Conservation (phyloP, 2,113 vertebrate genomes). For the Ammodytes marinus region DNA sequence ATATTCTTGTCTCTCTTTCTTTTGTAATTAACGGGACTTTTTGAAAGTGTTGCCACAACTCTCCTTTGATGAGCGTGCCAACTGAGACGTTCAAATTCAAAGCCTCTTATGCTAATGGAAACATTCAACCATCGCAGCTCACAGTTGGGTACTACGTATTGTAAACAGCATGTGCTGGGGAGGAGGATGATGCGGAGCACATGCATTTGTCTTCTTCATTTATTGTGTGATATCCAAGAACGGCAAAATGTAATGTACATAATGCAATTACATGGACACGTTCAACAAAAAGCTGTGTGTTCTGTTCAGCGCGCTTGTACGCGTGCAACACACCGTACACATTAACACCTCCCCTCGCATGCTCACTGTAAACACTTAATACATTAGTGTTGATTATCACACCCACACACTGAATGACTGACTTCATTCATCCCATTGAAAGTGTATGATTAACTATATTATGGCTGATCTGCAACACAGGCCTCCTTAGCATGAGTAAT, state of each 20-base stretch:
- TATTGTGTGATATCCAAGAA: slow-evolving; percentile 66
- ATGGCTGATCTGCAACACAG: slow-evolving; percentile 66
- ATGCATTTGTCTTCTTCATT: slow-evolving; percentile 46
- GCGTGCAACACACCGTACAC: slow-evolving; percentile 22
- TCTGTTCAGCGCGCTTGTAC: slow-evolving; percentile 12
- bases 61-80: slow-evolving; percentile 59
- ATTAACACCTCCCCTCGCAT: slow-evolving; percentile 37
- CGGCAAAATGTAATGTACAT: slow-evolving; percentile 44
- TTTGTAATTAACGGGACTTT: slow-evolving; percentile 45
- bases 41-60: slow-evolving; percentile 18
- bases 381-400: slow-evolving; percentile 74
- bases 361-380: slow-evolving; percentile 57
- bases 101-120: slow-evolving; percentile 64
- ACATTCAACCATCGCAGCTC: slow-evolving; percentile 39
- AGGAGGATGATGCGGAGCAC: slow-evolving; percentile 36
- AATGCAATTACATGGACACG: slow-evolving; percentile 71
- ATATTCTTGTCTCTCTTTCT: neutral
- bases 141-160: slow-evolving; percentile 43
- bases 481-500: slow-evolving; percentile 77
- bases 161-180: slow-evolving; percentile 53
- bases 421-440: slow-evolving; percentile 67
- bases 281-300: slow-evolving; percentile 35
- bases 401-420: slow-evolving; percentile 63
- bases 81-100: slow-evolving; percentile 52
- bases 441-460: slow-evolving; percentile 72